Evolutionary conservation across 2,113 vertebrate species (phyloP).

Genomic region (Pseudorhombus dupliciocellatus): DNA sequence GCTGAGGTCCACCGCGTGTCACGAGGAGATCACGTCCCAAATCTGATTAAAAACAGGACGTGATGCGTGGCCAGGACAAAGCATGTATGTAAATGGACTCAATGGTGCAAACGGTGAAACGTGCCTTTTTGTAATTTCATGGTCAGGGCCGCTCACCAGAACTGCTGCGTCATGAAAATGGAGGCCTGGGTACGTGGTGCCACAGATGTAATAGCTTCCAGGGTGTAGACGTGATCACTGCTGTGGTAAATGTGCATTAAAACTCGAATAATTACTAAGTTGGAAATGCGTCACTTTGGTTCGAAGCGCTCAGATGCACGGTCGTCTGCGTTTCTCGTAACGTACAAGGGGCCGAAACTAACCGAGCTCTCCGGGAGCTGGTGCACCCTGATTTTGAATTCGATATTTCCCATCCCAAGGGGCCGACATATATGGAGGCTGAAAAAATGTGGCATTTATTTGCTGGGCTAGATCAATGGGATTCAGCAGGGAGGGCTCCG

Average conservation of each 20-base stretch:
- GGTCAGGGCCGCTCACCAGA: constrained; percentile 17
- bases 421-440: constrained; percentile 5
- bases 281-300: background rate
- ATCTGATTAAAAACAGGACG: constrained; percentile 20
- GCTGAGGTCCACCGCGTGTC: background rate
- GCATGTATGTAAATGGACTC: constrained; percentile 26
- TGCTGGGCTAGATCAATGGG: constrained; percentile 64
- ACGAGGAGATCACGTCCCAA: constrained; percentile 2
- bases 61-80: constrained; percentile 18
- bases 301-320: background rate
- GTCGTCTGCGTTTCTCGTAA: background rate
- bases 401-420: constrained; percentile 24
- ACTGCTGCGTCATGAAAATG: constrained; percentile 24
- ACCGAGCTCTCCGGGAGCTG: constrained; percentile 22
- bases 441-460: constrained; percentile 43
- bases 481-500: constrained; percentile 34
- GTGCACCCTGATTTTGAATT: constrained; percentile 15
- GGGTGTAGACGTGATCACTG: background rate
- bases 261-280: background rate
- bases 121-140: constrained; percentile 20
- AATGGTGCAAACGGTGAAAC: background rate
- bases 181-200: constrained; percentile 5
- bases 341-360: constrained; percentile 12
- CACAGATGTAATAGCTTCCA: background rate
- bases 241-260: background rate